Evolutionary conservation across 2,113 vertebrate species (phyloP).

Genomic region (Stegostoma tigrinum): DNA sequence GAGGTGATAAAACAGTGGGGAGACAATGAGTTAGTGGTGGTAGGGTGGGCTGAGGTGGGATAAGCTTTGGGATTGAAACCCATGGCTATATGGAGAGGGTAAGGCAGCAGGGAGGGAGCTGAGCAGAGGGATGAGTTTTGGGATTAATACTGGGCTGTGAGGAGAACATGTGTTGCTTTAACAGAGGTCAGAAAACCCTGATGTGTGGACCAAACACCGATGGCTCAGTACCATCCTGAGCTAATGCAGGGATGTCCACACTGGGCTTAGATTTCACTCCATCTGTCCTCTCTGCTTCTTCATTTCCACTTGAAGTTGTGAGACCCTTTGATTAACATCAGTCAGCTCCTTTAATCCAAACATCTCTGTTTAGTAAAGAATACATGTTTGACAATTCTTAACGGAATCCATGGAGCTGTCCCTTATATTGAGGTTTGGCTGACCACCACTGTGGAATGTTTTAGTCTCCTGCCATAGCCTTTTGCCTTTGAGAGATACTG

Average conservation of each 20-base stretch:
- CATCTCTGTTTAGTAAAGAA: neutral
- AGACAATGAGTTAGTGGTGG: too few species aligned
- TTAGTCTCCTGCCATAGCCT: neutral
- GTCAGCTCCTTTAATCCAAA: neutral
- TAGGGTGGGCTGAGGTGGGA: neutral
- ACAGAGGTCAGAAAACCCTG: neutral
- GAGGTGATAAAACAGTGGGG: too few species aligned
- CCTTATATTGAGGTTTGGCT: constrained; percentile 42
- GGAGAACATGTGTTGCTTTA: too few species aligned
- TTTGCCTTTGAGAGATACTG: neutral
- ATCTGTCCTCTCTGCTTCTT: neutral
- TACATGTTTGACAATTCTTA: neutral
- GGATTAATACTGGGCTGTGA: neutral
- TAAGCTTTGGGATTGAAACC: neutral
- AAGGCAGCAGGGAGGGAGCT: neutral
- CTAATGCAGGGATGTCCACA: neutral
- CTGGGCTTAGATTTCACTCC: neutral
- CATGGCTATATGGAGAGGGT: neutral
- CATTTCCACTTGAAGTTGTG: neutral
- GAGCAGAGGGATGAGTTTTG: neutral
- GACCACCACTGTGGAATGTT: neutral
- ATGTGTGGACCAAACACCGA: neutral
- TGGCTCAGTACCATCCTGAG: neutral
- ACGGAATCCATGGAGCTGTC: neutral
- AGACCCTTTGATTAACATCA: neutral